Evolutionary conservation across 2,113 vertebrate species (phyloP), one percentile per base, ranked within the genome.

Genomic region (Tautogolabrus adspersus): DNA sequence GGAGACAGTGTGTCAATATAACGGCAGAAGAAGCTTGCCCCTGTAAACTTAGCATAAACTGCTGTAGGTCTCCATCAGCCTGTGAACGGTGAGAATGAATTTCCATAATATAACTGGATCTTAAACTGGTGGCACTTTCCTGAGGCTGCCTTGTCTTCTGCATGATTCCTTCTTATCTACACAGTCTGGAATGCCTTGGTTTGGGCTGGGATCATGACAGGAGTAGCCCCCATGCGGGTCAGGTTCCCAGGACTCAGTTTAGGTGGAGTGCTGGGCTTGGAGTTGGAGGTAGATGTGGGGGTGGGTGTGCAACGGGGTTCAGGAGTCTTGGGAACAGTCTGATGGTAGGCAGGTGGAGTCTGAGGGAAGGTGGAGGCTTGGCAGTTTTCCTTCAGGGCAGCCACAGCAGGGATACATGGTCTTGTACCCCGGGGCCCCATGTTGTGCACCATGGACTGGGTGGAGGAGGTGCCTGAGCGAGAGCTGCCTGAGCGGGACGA

Each of bases 401-500:
- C 79, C 18, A 94, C 93, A 0, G 79, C 80, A 2, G 91, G 75
- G 51, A 86, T 54, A 21, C 88, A 86, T 8, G 94, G 40, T 13
- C 94, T 64, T 93, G 72, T 79, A 95, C 88, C 92, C 89, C 82
- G 93, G 8, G 47, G 37, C 12, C 95, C 85, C 93, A 95, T 70
- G 95, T 95, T 96, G 90, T 92, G 89, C 55, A 95, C 95, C 83
- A 97, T 98, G 22, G 97, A 98, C 34, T 96, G 92, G 8, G 96
- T 97, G 61, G 97, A 98, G 62, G 97, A 97, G 16, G 97, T 96
- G 0, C 96, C 97, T 0, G 97, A 98, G 69, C 89, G 96, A 0
- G 97, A 97, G 90, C 97, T 98, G 57, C 94, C 92, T 9, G 97
- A 97, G 47, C 95, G 96, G 0, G 93, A 94, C 0, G 97, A 98